phyloP scores from a whole-genome alignment of 2,888 invertebrate genomes.

The Quadroppia sp. region DNA sequence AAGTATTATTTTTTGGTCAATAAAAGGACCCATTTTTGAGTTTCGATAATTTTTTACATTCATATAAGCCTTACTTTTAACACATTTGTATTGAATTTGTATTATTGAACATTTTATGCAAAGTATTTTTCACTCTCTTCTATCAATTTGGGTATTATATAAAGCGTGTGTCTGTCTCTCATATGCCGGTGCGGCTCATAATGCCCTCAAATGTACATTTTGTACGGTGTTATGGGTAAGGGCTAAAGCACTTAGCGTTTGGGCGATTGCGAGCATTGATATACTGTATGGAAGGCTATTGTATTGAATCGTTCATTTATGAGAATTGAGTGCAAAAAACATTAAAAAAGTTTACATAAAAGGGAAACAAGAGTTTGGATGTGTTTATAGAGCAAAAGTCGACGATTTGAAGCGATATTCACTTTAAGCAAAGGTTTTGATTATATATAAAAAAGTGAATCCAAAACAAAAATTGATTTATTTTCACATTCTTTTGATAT shows the following conservation, averaged over 20 bases:
- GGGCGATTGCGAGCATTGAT: slow-evolving; percentile 29
- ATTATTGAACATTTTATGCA: neutral
- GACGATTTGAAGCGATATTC: neutral
- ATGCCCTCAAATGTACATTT: neutral
- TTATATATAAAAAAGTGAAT: no score
- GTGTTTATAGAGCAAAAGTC: slow-evolving; percentile 25
- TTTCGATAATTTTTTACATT: neutral
- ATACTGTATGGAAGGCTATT: slow-evolving; percentile 34
- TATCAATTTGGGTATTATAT: neutral
- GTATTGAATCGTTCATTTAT: slow-evolving; percentile 14
- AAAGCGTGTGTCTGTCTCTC: slow-evolving; percentile 31
- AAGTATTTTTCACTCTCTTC: slow-evolving; percentile 17
- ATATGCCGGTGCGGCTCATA: neutral
- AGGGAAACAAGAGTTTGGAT: neutral
- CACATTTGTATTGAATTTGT: slow-evolving; percentile 26
- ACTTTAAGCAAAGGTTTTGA: no score
- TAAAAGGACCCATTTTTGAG: slow-evolving; percentile 4
- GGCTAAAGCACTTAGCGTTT: slow-evolving; percentile 12
- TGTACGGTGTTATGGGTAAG: slow-evolving; percentile 30
- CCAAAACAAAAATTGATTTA: no score
- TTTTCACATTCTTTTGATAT: no score
- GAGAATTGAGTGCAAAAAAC: slow-evolving; percentile 19
- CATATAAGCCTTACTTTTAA: slow-evolving; percentile 8
- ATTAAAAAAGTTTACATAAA: slow-evolving; percentile 15
- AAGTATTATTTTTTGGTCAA: neutral